Conservation (phyloP, 2,113 vertebrate genomes). For the Indri indri region DNA sequence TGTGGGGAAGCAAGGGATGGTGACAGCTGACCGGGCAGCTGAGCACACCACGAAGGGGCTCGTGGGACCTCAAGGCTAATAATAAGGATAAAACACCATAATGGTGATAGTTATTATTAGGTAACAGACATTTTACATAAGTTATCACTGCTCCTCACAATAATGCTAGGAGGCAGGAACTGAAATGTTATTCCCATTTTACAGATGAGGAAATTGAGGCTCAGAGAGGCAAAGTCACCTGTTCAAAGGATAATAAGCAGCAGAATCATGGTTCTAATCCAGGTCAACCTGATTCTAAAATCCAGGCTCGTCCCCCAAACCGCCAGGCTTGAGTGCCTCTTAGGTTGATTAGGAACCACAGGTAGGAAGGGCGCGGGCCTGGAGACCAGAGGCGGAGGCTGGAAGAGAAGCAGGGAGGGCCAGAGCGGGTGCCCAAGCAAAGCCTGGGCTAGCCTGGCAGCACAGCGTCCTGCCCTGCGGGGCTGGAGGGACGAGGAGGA, state of each 20-base stretch:
- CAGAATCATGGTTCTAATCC: neutral
- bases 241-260: neutral
- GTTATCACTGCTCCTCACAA: neutral
- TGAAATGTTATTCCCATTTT: neutral
- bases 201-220: neutral
- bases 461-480: neutral
- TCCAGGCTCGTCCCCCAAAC: neutral
- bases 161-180: neutral
- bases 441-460: neutral
- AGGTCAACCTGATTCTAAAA: neutral
- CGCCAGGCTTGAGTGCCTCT: neutral
- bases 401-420: neutral
- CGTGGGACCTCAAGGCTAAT: neutral
- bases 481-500: neutral
- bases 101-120: no score
- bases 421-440: neutral
- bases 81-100: no score
- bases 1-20: neutral
- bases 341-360: neutral
- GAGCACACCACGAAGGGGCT: neutral
- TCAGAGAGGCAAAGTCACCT: neutral
- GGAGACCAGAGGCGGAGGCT: neutral
- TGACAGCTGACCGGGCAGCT: neutral
- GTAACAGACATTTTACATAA: neutral
- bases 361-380: no score